Percentiles rank a stretch among this genome's conserved stretches.
These are phyloP conservation scores for Sacculina carcini DNA, from an alignment of 2,888 invertebrate genomes.

Conservation along the genomic window DNA sequence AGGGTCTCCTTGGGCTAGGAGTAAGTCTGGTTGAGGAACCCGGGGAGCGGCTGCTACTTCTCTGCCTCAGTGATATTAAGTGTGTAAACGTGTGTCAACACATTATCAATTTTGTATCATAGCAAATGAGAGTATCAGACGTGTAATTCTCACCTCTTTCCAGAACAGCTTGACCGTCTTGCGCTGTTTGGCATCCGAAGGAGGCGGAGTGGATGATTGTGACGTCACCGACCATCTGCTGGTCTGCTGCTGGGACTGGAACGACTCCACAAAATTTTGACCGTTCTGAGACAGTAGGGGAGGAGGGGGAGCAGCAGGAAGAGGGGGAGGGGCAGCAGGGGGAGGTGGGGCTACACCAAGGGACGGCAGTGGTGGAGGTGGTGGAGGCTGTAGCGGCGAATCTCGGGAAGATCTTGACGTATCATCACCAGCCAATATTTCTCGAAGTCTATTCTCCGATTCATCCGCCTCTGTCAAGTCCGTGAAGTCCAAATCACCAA, in stretches of 20 bases:
- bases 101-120: too few relatives aligned
- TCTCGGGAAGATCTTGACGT: too few relatives aligned
- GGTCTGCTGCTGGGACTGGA: background rate
- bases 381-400: conserved; percentile 54
- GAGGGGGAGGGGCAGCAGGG: conserved; percentile 20
- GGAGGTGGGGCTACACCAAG: conserved; percentile 13
- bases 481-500: conserved; percentile 86
- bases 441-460: too few relatives aligned
- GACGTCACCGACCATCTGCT: too few relatives aligned
- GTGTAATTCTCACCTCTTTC: conserved; percentile 50
- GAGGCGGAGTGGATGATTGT: too few relatives aligned
- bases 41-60: too few relatives aligned
- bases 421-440: too few relatives aligned
- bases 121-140: too few relatives aligned
- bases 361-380: conserved; percentile 30
- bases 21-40: too few relatives aligned
- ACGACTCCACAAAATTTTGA: conserved; percentile 3
- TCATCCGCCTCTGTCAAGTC: conserved; percentile 74
- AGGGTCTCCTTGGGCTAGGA: too few relatives aligned
- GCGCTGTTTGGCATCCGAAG: conserved; percentile 40
- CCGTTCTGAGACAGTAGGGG: conserved; percentile 11
- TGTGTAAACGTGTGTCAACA: background rate
- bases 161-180: conserved; percentile 95
- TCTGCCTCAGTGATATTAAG: background rate
- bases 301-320: conserved; percentile 16